A percentile compares a stretch with the other conserved stretches of the same genome.
Conservation (phyloP, 2,797 vertebrate species). For the Silurus lanzhouensis region DNA sequence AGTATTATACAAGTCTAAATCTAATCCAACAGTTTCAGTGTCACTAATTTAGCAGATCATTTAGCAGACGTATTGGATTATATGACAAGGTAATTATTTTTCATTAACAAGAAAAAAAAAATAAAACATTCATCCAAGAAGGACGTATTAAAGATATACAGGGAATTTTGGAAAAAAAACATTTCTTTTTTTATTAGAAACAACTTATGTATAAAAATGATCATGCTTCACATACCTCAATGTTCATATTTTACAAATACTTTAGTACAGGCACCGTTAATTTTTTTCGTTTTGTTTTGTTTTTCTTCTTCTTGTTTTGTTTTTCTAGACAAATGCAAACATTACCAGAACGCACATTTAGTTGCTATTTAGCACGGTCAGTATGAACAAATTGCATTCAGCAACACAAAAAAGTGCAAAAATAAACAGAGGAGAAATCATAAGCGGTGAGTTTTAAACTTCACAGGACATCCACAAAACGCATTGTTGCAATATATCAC, state of each 20-base stretch:
- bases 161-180: constrained; percentile 81
- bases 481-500: constrained; percentile 56
- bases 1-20: constrained; percentile 5
- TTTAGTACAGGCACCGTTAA: constrained; percentile 96
- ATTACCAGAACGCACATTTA: constrained; percentile 91
- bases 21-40: neutral
- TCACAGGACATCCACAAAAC: constrained; percentile 75
- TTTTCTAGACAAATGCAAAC: constrained; percentile 88
- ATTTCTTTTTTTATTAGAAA: constrained; percentile 95
- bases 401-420: constrained; percentile 81
- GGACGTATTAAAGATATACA: constrained; percentile 43
- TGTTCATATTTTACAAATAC: constrained; percentile 83
- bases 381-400: constrained; percentile 89
- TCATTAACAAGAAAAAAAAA: neutral
- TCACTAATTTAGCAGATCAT: neutral
- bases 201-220: constrained; percentile 90
- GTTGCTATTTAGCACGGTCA: constrained; percentile 88
- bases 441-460: constrained; percentile 70
- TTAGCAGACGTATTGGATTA: neutral
- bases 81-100: neutral
- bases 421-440: constrained; percentile 64
- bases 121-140: neutral
- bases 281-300: constrained; percentile 68
- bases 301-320: constrained; percentile 71
- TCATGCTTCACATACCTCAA: constrained; percentile 95